Base-by-base conservation (phyloP, 1,140 invertebrate genomes). In the Coboldia fuscipes region DNA sequence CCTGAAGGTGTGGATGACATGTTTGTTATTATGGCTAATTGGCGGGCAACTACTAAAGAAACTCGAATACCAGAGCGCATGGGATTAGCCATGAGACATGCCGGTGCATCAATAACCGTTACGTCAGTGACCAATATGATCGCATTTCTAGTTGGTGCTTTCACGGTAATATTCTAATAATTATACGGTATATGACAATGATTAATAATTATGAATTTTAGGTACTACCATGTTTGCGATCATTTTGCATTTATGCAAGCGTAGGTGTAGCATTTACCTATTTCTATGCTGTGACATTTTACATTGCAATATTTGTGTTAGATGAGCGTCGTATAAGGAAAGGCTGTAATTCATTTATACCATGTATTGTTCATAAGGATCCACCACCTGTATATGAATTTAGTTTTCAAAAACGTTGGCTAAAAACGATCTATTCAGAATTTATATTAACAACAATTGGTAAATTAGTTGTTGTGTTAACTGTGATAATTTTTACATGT, bases 41-140 rank as follows among this genome's bases (percentile, higher is more conserved):
- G 70, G 70, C 62, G 70, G 39, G 63, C 72, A 42, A 47, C 73
- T 22, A n/a, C n/a, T n/a, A n/a, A n/a, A n/a, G 16, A 32, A 32
- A 21, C 16, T 13, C 10, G n/a, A 19, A 40, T 76, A 13, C 57
- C 62, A 8, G 59, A 71, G 43, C 64, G 65, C 50, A 57, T 79
- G 27, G 76, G 66, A 3, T 43, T 70, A 15, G 72, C 76, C 54
- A 48, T 86, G 34, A 69, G 76, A 48, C 72, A 78, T 45, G 79
- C 78, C 15, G 82, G 80, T 6, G 72, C 79, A 0, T 81, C 79
- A 6, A 81, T 86, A 34, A 79, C 72, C 6, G 70, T 86, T 6
- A 86, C 82, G 8, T 81, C 79, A 4, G 56, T 84, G 29, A 86
- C 80, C 2, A 80, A 86, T 52, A 67, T 84, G 35, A 66, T 81